phyloP scores from a whole-genome alignment of 2,113 vertebrate species.

The Perca flavescens region DNA sequence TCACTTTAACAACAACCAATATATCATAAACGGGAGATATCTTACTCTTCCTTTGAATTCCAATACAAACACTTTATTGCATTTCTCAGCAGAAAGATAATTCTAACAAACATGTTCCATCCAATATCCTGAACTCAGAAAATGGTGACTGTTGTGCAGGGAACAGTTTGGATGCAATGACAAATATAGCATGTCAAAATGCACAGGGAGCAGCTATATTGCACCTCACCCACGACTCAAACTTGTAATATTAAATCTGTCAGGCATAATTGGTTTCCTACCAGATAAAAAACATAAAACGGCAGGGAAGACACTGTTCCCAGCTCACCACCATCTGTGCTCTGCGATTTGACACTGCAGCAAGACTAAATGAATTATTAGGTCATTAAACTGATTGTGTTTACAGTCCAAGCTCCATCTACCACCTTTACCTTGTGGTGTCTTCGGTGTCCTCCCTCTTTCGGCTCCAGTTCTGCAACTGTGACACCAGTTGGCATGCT shows the following conservation, averaged over 20 bases:
- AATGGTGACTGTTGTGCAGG: conserved; percentile 21
- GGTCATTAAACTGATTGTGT: conserved; percentile 61
- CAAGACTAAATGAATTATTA: conserved; percentile 74
- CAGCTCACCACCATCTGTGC: conserved; percentile 75
- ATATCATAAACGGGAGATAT: not conserved
- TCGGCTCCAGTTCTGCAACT: conserved; percentile 14
- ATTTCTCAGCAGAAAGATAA: conserved; percentile 13
- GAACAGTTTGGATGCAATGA: conserved; percentile 46
- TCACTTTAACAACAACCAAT: conserved; percentile 14
- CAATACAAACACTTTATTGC: conserved; percentile 3
- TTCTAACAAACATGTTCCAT: conserved; percentile 2
- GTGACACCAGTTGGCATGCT: conserved; percentile 19
- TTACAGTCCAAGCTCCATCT: conserved; percentile 35
- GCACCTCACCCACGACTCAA: conserved; percentile 54
- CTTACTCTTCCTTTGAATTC: conserved; percentile 1
- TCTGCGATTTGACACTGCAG: conserved; percentile 58
- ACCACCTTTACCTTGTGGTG: conserved; percentile 31
- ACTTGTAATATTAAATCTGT: conserved; percentile 78
- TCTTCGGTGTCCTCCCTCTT: conserved; percentile 6
- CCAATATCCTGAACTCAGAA: conserved; percentile 8
- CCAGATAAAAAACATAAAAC: conserved; percentile 80
- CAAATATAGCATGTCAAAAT: conserved; percentile 63
- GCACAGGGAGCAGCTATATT: conserved; percentile 52
- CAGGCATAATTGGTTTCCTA: conserved; percentile 81
- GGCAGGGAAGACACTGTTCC: conserved; percentile 72